These are phyloP conservation scores for Trissonchulus latispiculum DNA, from an alignment of 2,888 invertebrate species.

Conservation along the genomic window DNA sequence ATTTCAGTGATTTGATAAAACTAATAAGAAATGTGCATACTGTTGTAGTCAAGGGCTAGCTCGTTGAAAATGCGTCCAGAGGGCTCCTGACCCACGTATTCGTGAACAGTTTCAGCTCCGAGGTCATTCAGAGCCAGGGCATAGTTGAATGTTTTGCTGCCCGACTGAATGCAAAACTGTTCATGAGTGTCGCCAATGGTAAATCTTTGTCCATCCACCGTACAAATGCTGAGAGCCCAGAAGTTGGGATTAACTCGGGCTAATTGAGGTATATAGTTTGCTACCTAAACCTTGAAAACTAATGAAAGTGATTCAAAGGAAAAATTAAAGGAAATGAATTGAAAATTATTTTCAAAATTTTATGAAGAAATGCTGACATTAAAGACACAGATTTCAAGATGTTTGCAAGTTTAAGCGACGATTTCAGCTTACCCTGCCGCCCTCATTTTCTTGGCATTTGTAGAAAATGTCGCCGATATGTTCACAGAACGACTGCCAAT, in stretches of 20 bases:
- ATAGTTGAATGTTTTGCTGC: conserved; percentile 47
- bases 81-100: conserved; percentile 49
- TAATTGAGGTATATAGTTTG: conserved; percentile 78
- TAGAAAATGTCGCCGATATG: conserved; percentile 84
- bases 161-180: conserved; percentile 47
- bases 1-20: too few relatives aligned
- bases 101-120: conserved; percentile 46
- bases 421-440: conserved; percentile 59
- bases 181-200: conserved; percentile 44
- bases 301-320: too few relatives aligned
- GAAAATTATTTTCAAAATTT: too few relatives aligned
- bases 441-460: conserved; percentile 71
- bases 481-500: conserved; percentile 74
- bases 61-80: conserved; percentile 46
- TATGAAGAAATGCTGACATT: too few relatives aligned
- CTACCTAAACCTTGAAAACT: conserved; percentile 17
- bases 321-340: too few relatives aligned
- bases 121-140: conserved; percentile 46
- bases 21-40: too few relatives aligned
- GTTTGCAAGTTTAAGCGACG: not conserved
- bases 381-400: not conserved
- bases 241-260: conserved; percentile 73
- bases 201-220: conserved; percentile 75
- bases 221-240: conserved; percentile 91
- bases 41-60: conserved; percentile 42